A percentile compares a stretch with the other conserved stretches of the same genome.
Conservation (phyloP, 2,888 invertebrate genomes). For the Oscheius onirici region DNA sequence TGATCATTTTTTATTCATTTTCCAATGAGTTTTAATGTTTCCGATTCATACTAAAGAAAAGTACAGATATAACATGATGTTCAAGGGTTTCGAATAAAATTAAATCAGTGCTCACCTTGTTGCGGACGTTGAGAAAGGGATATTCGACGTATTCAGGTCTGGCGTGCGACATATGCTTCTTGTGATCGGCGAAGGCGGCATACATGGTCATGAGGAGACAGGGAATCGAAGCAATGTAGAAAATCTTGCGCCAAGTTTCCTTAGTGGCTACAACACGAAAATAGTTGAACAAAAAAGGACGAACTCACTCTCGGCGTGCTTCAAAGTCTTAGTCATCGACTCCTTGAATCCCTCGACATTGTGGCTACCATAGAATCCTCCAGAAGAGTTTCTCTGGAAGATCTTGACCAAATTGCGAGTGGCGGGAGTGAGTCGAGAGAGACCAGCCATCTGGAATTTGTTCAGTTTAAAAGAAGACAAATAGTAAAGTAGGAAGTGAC, state of each 20-base stretch:
- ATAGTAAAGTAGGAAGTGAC: too few species aligned
- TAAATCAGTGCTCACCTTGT: conserved; percentile 47
- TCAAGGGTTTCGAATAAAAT: neutral
- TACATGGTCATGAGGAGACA: conserved; percentile 66
- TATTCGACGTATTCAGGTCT: conserved; percentile 67
- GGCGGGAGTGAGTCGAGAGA: conserved; percentile 29
- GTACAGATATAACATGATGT: neutral
- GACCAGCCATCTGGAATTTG: conserved; percentile 28
- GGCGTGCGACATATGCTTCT: conserved; percentile 55
- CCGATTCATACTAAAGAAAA: neutral
- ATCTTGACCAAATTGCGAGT: conserved; percentile 40
- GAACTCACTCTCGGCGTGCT: conserved; percentile 56
- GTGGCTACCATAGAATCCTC: conserved; percentile 64
- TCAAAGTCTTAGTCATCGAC: conserved; percentile 47
- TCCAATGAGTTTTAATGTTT: neutral
- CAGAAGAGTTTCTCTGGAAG: conserved; percentile 60
- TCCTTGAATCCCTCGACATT: conserved; percentile 66
- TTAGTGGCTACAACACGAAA: conserved; percentile 49
- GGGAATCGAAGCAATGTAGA: conserved; percentile 64
- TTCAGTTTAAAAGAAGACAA: too few species aligned
- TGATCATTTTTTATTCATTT: too few species aligned
- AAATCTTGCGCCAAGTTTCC: conserved; percentile 68
- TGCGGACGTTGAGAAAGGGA: conserved; percentile 65
- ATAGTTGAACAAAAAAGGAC: neutral
- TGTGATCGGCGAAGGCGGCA: conserved; percentile 57